Evolutionary conservation across 1,140 invertebrate genomes (phyloP).

Genomic region (Magallana gigas): DNA sequence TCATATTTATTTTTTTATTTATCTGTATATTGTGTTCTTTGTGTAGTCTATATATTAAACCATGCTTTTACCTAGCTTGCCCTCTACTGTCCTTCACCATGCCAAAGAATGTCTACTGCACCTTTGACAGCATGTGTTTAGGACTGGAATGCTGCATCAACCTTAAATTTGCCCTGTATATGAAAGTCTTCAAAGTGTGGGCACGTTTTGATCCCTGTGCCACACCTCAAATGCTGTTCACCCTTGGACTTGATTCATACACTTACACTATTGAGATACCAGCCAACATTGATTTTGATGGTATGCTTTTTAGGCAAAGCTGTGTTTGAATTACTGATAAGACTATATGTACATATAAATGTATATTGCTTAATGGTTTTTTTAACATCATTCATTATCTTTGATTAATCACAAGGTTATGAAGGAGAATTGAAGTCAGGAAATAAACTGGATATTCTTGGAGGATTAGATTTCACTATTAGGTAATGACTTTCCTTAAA

Average conservation of each 20-base stretch:
- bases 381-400: not conserved
- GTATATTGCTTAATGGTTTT: not conserved
- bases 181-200: slow-evolving; percentile 61
- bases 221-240: not conserved
- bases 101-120: slow-evolving; percentile 68
- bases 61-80: slow-evolving; percentile 54
- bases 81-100: slow-evolving; percentile 60
- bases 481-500: slow-evolving; percentile 36
- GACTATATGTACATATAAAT: too few relatives aligned
- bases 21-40: too few relatives aligned
- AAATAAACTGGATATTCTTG: slow-evolving; percentile 52
- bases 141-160: slow-evolving; percentile 63
- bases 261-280: slow-evolving; percentile 12
- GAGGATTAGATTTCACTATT: slow-evolving; percentile 56
- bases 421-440: slow-evolving; percentile 54
- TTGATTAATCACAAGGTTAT: slow-evolving; percentile 21
- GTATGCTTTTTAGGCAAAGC: not conserved
- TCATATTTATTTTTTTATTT: too few relatives aligned
- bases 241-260: slow-evolving; percentile 10
- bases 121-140: slow-evolving; percentile 63
- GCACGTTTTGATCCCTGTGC: slow-evolving; percentile 59
- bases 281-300: not conserved
- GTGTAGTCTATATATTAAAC: too few relatives aligned
- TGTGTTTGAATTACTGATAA: too few relatives aligned
- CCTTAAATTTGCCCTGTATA: slow-evolving; percentile 46